Base-by-base conservation (phyloP, 92 coral and sea anemone genomes). In the Metridium senile region DNA sequence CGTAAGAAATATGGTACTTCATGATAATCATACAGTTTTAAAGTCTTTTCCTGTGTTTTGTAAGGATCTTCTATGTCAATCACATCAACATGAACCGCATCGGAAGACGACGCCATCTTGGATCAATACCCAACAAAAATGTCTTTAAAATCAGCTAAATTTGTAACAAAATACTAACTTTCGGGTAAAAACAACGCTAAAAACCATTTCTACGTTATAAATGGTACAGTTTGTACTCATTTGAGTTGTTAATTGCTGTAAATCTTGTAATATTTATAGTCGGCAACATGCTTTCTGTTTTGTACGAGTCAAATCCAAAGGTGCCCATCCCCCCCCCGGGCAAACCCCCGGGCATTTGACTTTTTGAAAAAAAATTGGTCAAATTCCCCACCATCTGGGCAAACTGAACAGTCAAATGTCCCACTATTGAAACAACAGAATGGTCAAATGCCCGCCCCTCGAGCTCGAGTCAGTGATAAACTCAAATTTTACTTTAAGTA, bases 1-100 rank as follows among this genome's bases (percentile, higher is more conserved):
- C 99, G 83, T 54, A 96, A 85, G 49, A 93, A 96, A 57, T 96
- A 96, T 43, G 99, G 99, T 1, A 88, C 71, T 61, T 96, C 99
- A 33, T 93, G 91, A 62, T 96, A 96, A n/a, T 92, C 96, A 56
- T 82, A 78, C 64, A 96, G 78, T 46, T 83, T 81, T 7, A 96
- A 72, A 34, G 54, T 79, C 26, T 85, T 82, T 8, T 62, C 72
- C 70, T 72, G 58, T 34, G 32, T 51, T 33, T 63, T 80, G 54
- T 33, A 18, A 1, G 83, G 82, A 27, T 34, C 73, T 71, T 83
- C 87, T 33, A 83, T 28, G 45, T 83, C 74, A 22, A 83, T 39
- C 17, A 83, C n/a, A 33, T 77, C 74, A 31, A 83, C 25, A 8
- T 39, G n/a, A 2, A 47, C 6, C 8, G 49, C 47, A 31, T 4